Base-by-base conservation (phyloP, 2,888 invertebrate genomes). In the Cerceris rybyensis region DNA sequence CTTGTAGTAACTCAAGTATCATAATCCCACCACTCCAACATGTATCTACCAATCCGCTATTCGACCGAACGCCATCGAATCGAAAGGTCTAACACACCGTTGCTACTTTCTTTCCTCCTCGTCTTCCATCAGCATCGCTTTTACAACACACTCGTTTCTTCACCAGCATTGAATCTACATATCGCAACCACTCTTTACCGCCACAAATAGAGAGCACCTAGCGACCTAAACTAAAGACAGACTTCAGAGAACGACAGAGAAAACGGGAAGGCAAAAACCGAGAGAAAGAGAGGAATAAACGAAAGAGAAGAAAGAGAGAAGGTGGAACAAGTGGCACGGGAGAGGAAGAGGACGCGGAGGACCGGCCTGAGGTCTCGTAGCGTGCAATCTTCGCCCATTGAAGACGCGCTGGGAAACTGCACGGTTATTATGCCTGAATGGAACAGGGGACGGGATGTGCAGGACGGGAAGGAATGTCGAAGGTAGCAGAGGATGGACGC, bases 321-420 rank as follows among this genome's bases (percentile, higher is more conserved):
- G 63, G 58, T 57, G 46, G 57, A 43, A 67, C 75, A 66, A 72
- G 71, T 63, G 78, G 43, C 64, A 71, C 61, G 70, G 66, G 74
- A 82, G 83, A 83, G 70, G 80, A 80, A 81, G 83, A 83, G 81
- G 79, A 83, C 73, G 75, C 78, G 80, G 83, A 86, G 85, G 85
- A 84, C 80, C 83, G 87, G 88, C 86, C 85, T 81, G 89, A 89
- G 90, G 89, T 87, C 90, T 90, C 82, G 90, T 89, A 91, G 90
- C 91, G 85, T 92, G 92, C 92, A 92, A 92, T 92, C 92, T 92
- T 92, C 88, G 88, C 86, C 90, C 91, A 92, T 92, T 92, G 91
- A 92, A 91, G 90, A 91, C 89, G 88, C 90, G 88, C 89, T 92
- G 92, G 91, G 92, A 92, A 92, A 92, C 90, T 91, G 92, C 91